Base-by-base conservation (phyloP, 2,113 vertebrate species). In the Cephalopterus ornatus region DNA sequence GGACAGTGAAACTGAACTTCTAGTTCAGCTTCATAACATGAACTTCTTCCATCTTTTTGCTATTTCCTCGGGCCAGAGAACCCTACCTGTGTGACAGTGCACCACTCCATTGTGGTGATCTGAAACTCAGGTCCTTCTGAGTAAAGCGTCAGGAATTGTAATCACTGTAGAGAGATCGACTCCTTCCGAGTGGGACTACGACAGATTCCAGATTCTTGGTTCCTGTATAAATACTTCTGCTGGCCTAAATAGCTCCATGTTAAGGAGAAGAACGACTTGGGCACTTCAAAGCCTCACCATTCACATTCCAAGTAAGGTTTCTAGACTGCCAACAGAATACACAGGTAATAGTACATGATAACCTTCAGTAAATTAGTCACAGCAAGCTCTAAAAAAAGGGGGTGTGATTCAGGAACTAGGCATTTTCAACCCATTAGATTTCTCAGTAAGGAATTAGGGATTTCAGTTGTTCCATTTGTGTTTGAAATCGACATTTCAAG, bases 21-120 rank as follows among this genome's bases (percentile, higher is more conserved):
- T 55, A 49, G 28, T 26, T 79, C 52, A 85, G 20, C 15, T 80
- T 77, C 41, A 66, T 27, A 61, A 4, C 15, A 72, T 39, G 11
- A 59, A 56, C 9, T 68, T 76, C 6, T 61, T 27, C 15, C 17
- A 35, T 11, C 2, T 73, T 58, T 82, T 70, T 58, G 8, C 7
- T 37, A 1, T n/a, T 77, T 53, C 50, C 33, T 78, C 42, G 76
- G 68, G 30, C 24, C 23, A 56, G 16, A 70, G 41, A 77, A n/a
- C 14, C 3, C 4, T 78, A 24, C n/a, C 12, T 46, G 3, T 4
- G 3, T 35, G 18, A 62, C 9, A 12, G n/a, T 0, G 1, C 19
- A 27, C 8, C 49, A 27, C 5, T 89, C 62, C 13, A 2, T 10
- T n/a, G 24, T 50, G 42, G 44, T 55, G 22, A 82, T 28, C 14